Evolutionary conservation across 1,140 invertebrate species (phyloP), one percentile per base, ranked within the genome.

Genomic region (Sipha flava): DNA sequence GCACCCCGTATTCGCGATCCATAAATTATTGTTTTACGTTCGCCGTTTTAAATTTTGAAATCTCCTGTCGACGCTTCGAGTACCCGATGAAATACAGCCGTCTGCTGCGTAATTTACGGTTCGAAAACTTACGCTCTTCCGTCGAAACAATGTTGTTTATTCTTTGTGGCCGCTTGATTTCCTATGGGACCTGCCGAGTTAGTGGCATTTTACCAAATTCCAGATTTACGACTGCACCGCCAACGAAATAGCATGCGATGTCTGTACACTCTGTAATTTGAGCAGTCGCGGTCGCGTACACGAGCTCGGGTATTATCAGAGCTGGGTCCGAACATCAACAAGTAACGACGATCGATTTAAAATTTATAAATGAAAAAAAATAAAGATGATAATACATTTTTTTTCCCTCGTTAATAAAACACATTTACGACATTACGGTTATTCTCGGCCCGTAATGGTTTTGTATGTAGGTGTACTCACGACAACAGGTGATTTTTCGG

Each of bases 61-160:
- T 77, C 29, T 59, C 14, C n/a, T 40, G 73, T 77, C 73, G n/a
- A 37, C 73, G 34, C 34, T 77, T 77, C 47, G n/a, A 54, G 49
- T 75, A 54, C n/a, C 72, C 72, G 49, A 37, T 75, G 72, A 75
- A 75, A 52, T 75, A 75, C 72, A 75, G 40, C 72, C 49, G 31
- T 75, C 47, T 37, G 10, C 73, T 10, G 2, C n/a, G 73, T 77
- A 77, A 77, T 77, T 77, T 77, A 77, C 73, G 73, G 16, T 77
- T 54, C 5, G 37, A 57, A 77, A 77, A 77, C 73, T 77, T 77
- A 26, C 21, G 34, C 73, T n/a, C n/a, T 21, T 57, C 21, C 34
- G 73, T 40, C 73, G 73, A 75, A 75, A 75, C 72, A 75, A 75
- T 59, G 73, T 77, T 77, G 73, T 77, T 77, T 59, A 59, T 77